Evolutionary conservation across 23 tunicate genomes (phyloP).

Genomic region (Halocynthia roretzi): DNA sequence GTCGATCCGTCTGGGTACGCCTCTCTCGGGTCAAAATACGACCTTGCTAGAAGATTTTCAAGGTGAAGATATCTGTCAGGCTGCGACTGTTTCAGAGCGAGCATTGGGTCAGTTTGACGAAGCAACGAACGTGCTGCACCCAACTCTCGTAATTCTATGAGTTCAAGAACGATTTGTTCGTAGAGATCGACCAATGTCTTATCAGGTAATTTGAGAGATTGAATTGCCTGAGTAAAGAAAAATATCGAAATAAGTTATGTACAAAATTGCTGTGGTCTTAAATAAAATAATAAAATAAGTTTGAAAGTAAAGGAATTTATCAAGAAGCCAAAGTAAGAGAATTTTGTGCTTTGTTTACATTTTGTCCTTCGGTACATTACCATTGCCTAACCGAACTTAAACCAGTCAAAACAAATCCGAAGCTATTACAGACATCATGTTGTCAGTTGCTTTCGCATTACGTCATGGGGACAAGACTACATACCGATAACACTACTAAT

Average conservation of each 20-base stretch:
- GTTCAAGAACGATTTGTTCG: conserved; percentile 88
- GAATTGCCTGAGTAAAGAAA: conserved; percentile 57
- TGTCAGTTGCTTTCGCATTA: neutral
- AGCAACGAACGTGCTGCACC: conserved; percentile 95
- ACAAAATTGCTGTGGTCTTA: neutral
- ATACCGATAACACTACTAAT: too few relatives aligned
- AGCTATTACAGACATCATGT: too few relatives aligned
- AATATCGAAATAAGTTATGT: neutral
- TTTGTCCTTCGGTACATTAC: neutral
- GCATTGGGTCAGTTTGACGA: conserved; percentile 96
- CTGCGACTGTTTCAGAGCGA: conserved; percentile 83
- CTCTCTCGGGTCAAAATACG: conserved; percentile 93
- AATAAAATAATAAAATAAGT: neutral
- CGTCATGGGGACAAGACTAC: too few relatives aligned
- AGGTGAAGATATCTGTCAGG: conserved; percentile 91
- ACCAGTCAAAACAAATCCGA: too few relatives aligned
- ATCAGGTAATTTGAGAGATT: conserved; percentile 85
- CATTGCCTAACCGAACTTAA: too few relatives aligned
- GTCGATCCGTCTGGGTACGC: conserved; percentile 96
- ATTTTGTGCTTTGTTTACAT: neutral
- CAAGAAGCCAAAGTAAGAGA: too few relatives aligned
- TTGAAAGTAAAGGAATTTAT: too few relatives aligned
- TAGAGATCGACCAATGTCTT: conserved; percentile 84
- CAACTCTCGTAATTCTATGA: conserved; percentile 84
- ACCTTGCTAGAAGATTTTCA: conserved; percentile 80